phyloP scores from a whole-genome alignment of 2,797 vertebrate species.

The Chaunax sp. region DNA sequence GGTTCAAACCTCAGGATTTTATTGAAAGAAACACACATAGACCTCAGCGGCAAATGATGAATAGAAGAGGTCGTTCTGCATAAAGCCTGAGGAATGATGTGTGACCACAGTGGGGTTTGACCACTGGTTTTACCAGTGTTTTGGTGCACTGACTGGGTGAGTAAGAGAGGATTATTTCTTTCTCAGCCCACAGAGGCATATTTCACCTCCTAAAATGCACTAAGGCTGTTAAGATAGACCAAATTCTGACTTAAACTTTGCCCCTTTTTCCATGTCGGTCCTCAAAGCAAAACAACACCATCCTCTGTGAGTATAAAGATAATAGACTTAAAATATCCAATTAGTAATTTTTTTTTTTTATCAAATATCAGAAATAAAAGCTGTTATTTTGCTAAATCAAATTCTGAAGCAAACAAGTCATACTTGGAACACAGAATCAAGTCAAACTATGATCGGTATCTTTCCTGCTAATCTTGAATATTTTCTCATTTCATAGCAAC shows the following conservation, averaged over 20 bases:
- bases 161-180: slow-evolving; percentile 61
- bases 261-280: slow-evolving; percentile 17
- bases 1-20: slow-evolving; percentile 71
- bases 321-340: slow-evolving; percentile 41
- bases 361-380: slow-evolving; percentile 43
- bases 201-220: slow-evolving; percentile 67
- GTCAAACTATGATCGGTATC: slow-evolving; percentile 45
- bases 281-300: slow-evolving; percentile 7
- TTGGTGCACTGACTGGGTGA: slow-evolving; percentile 63
- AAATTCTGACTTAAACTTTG: slow-evolving; percentile 47
- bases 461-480: slow-evolving; percentile 55
- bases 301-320: slow-evolving; percentile 29
- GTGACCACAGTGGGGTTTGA: slow-evolving; percentile 71
- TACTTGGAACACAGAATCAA: slow-evolving; percentile 47
- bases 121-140: slow-evolving; percentile 65
- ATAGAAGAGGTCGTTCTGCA: slow-evolving; percentile 60
- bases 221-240: slow-evolving; percentile 36
- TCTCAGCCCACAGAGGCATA: slow-evolving; percentile 44
- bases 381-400: slow-evolving; percentile 26
- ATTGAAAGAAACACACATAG: slow-evolving; percentile 70
- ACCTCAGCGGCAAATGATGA: slow-evolving; percentile 63
- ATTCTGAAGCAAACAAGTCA: slow-evolving; percentile 48
- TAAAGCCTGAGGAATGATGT: slow-evolving; percentile 67
- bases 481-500: slow-evolving; percentile 52
- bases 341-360: slow-evolving; percentile 37